Base-by-base conservation (phyloP, 2,888 invertebrate species). In the Melanargia galathea region DNA sequence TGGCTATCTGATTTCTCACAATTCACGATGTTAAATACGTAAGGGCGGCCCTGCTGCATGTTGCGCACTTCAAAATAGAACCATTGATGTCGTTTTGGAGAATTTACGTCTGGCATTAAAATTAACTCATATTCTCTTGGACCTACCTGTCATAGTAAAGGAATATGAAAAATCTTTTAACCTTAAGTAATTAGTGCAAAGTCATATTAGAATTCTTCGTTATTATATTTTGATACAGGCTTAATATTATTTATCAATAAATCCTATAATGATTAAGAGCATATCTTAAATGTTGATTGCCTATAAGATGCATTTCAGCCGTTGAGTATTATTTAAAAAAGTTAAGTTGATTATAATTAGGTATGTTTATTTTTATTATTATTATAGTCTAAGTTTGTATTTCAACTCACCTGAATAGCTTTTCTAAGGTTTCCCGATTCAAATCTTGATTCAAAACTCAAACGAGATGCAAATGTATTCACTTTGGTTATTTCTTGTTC, bases 41-140 rank as follows among this genome's bases (percentile, higher is more conserved):
- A 97, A 0, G 94, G 92, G 1, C 92, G 84, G 2, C 92, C 89
- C 62, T 92, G 92, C 60, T 94, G 93, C 94, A 96, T 96, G 81
- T 95, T 95, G 45, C 93, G 92, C n/a, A 97, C 95, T 87, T 96
- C 95, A 79, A 97, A 97, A 86, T 97, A 97, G 86, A 97, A 97
- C 97, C 97, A 97, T 77, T 97, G 96, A 78, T 95, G 95, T 69
- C 97, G 95, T 64, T 93, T 93, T 22, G 92, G 92, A 1, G 96
- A 95, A 85, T 97, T 96, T 49, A 97, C 94, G 79, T 97, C 97
- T 0, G 97, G 95, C 83, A 94, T 95, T 66, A 97, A 84, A 65
- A 97, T 94, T 67, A 97, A 88, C 79, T 97, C 96, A 81, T 97
- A 97, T 77, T 97, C 97, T 76, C 93, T 92, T 51, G 93, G 92